Base-by-base conservation (phyloP, 2,797 vertebrate genomes). In the Amazona ochrocephala region DNA sequence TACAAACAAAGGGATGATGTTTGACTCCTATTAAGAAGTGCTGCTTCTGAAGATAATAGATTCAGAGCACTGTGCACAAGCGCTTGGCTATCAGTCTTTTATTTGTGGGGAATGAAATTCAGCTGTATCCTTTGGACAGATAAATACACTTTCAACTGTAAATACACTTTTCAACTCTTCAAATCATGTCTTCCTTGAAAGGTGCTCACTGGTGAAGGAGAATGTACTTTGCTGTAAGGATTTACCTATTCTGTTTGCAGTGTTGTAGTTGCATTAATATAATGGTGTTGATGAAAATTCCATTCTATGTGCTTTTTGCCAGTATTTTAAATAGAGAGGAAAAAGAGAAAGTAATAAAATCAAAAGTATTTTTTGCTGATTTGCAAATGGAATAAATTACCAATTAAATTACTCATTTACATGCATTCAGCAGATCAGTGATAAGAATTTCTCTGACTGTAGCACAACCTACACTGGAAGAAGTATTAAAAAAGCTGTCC, bases 1-100 rank as follows among this genome's bases (percentile, higher is more conserved):
- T 93, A 72, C 95, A 96, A 96, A 95, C 94, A 96, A 84, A 94
- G 56, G 60, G 64, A 58, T 37, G 42, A 42, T 84, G 91, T 94
- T 95, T 89, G 71, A 91, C 88, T 95, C 5, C 0, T 65, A 48
- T 94, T 82, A 87, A 48, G 80, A 88, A 91, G 65, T n/a, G 77
- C 91, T 96, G 85, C 80, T 64, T 62, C 27, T 68, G 84, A 65
- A 92, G 91, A 89, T 61, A 93, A 94, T 71, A 72, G 71, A 71
- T 67, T 74, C 64, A 72, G 78, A 51, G 42, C 53, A 87, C 53
- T 58, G 45, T 74, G 61, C 37, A 74, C 68, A 89, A 74, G 89
- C 61, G 89, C 93, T 91, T 80, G 19, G 72, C 90, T 82, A 18
- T n/a, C 39, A 67, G 67, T 71, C 37, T 78, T 60, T 37, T 89